phyloP scores from a whole-genome alignment of 2,797 vertebrate species.

The Fringilla coelebs region DNA sequence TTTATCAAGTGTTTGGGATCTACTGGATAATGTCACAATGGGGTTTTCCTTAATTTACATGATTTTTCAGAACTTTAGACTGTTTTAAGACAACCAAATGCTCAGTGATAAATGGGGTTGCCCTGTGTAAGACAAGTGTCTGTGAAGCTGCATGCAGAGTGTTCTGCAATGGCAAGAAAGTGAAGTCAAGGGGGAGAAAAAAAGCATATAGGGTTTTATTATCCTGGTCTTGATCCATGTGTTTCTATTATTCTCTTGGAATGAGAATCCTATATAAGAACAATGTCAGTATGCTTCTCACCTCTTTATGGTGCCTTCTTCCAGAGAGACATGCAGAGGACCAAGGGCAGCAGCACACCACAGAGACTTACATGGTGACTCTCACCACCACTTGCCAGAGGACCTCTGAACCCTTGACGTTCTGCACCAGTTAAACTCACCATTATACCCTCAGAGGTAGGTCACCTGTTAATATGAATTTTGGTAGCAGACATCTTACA shows the following conservation, averaged over 20 bases:
- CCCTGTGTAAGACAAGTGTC: background rate
- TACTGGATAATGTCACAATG: background rate
- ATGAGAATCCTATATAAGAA: background rate
- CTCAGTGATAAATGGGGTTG: background rate
- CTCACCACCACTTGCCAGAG: background rate
- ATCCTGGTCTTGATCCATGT: background rate
- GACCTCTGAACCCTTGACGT: background rate
- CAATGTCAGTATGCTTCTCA: background rate
- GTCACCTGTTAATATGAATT: background rate
- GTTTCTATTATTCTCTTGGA: background rate
- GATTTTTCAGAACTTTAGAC: background rate
- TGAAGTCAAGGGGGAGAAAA: background rate
- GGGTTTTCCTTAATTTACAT: rapidly evolving
- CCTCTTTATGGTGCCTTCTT: rapidly evolving
- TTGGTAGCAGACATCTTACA: background rate
- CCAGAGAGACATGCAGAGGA: background rate
- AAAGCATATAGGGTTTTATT: background rate
- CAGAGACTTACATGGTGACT: rapidly evolving
- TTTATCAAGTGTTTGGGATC: background rate
- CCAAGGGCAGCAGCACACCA: background rate
- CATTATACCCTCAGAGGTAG: background rate
- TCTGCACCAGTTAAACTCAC: background rate
- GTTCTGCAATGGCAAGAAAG: background rate
- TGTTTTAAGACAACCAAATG: background rate
- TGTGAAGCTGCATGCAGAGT: background rate